Evolutionary conservation across 2,888 invertebrate species (phyloP).

Genomic region (Aleiodes alternator): DNA sequence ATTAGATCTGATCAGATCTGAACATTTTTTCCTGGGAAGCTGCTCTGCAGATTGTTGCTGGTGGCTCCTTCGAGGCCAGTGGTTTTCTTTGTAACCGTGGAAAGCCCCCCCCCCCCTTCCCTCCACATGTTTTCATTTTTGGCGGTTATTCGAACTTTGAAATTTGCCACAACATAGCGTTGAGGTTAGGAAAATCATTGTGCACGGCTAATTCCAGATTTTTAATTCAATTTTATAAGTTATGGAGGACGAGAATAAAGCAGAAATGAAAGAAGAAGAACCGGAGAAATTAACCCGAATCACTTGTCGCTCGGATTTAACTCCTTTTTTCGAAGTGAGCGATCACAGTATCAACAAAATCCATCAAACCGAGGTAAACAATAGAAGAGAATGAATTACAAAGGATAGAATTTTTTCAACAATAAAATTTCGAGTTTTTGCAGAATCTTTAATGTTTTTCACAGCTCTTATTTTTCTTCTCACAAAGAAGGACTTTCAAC

Average conservation of each 20-base stretch:
- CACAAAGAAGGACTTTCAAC: too few species aligned
- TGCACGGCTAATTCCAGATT: not conserved
- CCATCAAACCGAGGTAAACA: conserved; percentile 59
- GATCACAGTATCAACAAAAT: conserved; percentile 63
- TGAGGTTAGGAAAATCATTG: conserved; percentile 29
- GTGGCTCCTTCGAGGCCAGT: too few species aligned
- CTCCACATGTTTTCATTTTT: not conserved
- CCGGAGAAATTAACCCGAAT: conserved; percentile 35
- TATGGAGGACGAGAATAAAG: conserved; percentile 25
- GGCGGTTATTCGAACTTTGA: conserved; percentile 27
- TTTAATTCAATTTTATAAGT: not conserved
- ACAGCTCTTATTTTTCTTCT: too few species aligned
- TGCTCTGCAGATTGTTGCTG: too few species aligned
- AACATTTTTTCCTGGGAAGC: too few species aligned
- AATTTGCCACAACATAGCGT: not conserved
- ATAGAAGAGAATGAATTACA: not conserved
- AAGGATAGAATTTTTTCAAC: not conserved
- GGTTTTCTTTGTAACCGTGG: too few species aligned
- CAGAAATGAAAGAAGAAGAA: conserved; percentile 16
- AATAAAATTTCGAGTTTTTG: conserved; percentile 2
- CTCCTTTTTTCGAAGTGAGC: conserved; percentile 57
- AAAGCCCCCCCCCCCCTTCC: too few species aligned
- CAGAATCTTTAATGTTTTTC: too few species aligned
- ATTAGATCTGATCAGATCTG: too few species aligned
- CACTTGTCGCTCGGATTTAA: conserved; percentile 57